These are phyloP conservation scores for Acipenser ruthenus DNA, from an alignment of 2,797 vertebrate genomes.

Conservation along the genomic window DNA sequence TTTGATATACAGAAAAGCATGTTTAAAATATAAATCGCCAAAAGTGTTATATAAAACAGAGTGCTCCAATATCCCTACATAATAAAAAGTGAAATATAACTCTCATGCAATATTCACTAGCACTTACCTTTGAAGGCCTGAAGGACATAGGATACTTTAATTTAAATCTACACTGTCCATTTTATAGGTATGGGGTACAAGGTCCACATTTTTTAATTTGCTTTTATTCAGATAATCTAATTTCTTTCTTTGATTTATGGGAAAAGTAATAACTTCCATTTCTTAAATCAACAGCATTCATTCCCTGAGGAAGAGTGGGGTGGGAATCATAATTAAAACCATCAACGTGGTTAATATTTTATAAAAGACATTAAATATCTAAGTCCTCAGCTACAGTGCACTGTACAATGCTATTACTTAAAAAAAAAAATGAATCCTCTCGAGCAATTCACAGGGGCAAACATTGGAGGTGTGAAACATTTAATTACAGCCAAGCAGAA, in stretches of 20 bases:
- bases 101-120: not conserved
- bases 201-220: too few species aligned
- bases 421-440: conserved; percentile 23
- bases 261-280: conserved; percentile 31
- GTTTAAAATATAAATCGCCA: too few species aligned
- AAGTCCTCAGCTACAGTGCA: conserved; percentile 16
- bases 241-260: conserved; percentile 27
- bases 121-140: not conserved
- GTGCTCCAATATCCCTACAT: not conserved
- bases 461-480: conserved; percentile 25
- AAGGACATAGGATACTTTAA: not conserved
- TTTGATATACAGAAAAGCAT: too few species aligned
- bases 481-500: conserved; percentile 29
- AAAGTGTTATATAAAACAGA: not conserved
- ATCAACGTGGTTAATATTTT: conserved; percentile 39
- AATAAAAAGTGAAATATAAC: not conserved
- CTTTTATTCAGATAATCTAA: too few species aligned
- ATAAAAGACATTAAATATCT: conserved; percentile 36
- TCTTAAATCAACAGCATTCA: conserved; percentile 25
- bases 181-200: too few species aligned
- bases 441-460: conserved; percentile 31
- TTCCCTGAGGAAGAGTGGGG: conserved; percentile 14
- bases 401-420: conserved; percentile 34
- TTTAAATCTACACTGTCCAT: too few species aligned
- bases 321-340: conserved; percentile 37